Evolutionary conservation across 1,140 invertebrate genomes (phyloP), one percentile per base, ranked within the genome.

Genomic region (Andricus grossulariae): DNA sequence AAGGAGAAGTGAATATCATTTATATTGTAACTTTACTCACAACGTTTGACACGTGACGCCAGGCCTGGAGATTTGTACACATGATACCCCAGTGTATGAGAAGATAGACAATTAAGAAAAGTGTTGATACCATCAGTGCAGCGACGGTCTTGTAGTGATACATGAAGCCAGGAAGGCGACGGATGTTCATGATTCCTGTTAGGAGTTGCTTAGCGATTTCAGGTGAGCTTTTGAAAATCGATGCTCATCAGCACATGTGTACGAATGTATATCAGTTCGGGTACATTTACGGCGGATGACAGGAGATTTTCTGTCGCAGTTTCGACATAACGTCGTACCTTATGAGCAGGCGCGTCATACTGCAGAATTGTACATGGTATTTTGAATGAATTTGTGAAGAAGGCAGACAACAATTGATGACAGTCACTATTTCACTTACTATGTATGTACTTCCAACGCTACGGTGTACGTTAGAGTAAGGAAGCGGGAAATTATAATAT

Each of bases 21-120:
- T 45, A 21, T 21, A 32, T 32, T 15, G 7, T 13, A 39, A 8
- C 8, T 66, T 45, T 66, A 90, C 92, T 93, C 88, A 94, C 93
- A 89, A 93, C 89, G 72, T 86, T 89, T 66, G 92, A 91, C 15
- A 93, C 91, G 83, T 93, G 91, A 71, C 90, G 87, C 88, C 91
- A 91, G 16, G 93, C 91, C 81, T 93, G 91, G 21, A 93, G 83
- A 86, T 93, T 93, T 25, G 92, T 92, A 84, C 93, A 94, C 76
- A 93, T 86, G 32, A 94, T 82, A 16, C 93, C 93, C 93, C 93
- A 93, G 85, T 92, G 92, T 73, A 93, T 87, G 39, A 93, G 87
- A 32, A 93, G 80, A 72, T 88, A 90, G 25, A 91, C 54, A 73
- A 89, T 77, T 39, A 88, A 54, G 6, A 90, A 72, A 51, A 88